Conservation (phyloP, 1,140 invertebrate genomes). For the Ladona fulva region DNA sequence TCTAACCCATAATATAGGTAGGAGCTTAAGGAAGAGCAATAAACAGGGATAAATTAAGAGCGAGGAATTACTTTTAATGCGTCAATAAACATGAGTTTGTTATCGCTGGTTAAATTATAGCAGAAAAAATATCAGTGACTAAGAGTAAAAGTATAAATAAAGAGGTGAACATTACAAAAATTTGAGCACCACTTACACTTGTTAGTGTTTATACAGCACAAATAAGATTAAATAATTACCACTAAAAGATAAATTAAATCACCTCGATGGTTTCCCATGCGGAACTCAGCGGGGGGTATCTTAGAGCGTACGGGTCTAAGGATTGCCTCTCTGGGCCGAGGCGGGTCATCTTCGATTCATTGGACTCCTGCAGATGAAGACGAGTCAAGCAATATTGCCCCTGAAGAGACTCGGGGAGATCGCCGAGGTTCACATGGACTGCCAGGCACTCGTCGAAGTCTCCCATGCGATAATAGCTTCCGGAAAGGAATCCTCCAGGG, state of each 20-base stretch:
- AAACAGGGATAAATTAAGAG: too few species aligned
- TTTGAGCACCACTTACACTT: too few species aligned
- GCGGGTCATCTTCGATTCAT: conserved; percentile 17
- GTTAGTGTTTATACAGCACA: too few species aligned
- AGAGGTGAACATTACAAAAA: too few species aligned
- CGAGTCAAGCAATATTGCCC: conserved; percentile 32
- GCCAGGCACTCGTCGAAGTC: conserved; percentile 26
- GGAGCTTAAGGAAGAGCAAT: too few species aligned
- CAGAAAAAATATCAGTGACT: too few species aligned
- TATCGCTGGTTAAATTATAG: too few species aligned
- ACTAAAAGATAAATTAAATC: neutral
- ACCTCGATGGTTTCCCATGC: conserved; percentile 45
- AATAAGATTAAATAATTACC: too few species aligned
- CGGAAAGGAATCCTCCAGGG: conserved; percentile 22
- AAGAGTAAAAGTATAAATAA: too few species aligned
- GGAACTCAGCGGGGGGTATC: conserved; percentile 37
- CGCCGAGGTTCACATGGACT: neutral
- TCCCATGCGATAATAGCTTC: conserved; percentile 21
- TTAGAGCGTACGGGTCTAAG: conserved; percentile 32
- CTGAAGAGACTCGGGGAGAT: conserved; percentile 16
- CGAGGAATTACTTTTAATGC: too few species aligned
- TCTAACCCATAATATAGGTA: too few species aligned
- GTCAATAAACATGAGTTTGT: too few species aligned
- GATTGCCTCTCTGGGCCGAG: neutral
- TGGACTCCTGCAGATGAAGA: conserved; percentile 27